These are phyloP conservation scores for Scolopax bukidnonensis DNA, from an alignment of 2,797 vertebrate genomes.

Conservation along the genomic window DNA sequence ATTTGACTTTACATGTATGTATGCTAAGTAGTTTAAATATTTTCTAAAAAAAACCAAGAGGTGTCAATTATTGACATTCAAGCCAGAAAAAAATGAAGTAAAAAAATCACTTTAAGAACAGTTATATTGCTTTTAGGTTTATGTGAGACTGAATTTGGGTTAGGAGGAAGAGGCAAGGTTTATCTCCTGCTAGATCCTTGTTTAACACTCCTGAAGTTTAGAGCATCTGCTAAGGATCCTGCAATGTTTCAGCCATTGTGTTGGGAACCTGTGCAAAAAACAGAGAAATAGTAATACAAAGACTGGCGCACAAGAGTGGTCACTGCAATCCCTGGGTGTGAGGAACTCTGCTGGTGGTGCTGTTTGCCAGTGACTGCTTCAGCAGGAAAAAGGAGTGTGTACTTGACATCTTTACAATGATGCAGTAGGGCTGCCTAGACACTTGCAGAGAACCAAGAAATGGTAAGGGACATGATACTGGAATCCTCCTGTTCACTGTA, in stretches of 20 bases:
- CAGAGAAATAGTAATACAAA: background rate
- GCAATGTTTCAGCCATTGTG: background rate
- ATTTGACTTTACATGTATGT: background rate
- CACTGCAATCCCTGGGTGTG: background rate
- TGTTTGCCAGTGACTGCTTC: background rate
- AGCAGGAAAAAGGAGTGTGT: background rate
- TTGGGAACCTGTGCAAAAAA: background rate
- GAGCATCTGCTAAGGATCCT: background rate
- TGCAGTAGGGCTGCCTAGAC: background rate
- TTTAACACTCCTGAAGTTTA: background rate
- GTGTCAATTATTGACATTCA: background rate
- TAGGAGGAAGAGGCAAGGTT: background rate
- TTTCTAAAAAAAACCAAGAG: background rate
- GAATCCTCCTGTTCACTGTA: background rate
- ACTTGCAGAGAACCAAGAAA: background rate
- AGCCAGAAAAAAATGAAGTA: background rate
- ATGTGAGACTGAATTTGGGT: background rate
- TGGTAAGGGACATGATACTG: background rate
- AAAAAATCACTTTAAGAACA: background rate
- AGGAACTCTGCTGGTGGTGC: background rate
- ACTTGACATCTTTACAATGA: background rate
- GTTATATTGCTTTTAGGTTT: background rate
- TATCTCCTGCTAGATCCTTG: background rate
- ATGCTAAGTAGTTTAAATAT: background rate
- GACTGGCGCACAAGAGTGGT: background rate